Base-by-base conservation (phyloP, 1,140 invertebrate species). In the Drosophila lacteicornis region DNA sequence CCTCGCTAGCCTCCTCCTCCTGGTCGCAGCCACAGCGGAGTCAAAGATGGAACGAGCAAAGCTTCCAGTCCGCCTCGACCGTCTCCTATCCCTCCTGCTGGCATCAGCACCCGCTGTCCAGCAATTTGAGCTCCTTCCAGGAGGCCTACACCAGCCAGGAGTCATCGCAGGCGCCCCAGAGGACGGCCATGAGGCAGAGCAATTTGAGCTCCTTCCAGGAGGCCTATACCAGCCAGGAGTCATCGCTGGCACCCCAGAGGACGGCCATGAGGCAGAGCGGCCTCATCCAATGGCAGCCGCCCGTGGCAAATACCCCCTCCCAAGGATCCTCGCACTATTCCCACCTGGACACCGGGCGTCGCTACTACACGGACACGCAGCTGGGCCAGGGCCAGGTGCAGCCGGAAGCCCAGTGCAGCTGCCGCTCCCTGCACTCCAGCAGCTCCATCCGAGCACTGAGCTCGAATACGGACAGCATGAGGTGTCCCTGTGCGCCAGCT, bases 301-400 rank as follows among this genome's bases (percentile, higher is more conserved):
- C 15, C 8, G 30, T 2, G 30, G 8, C 30, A 33, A 2, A 12
- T 15, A 1, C 47, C 15, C 12, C n/a, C 15, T 40, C 8, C 13
- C 19, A 30, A 30, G 27, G 27, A 30, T 30, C 5, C 6, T 30
- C 27, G 27, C 27, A 7, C 6, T 30, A 30, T 7, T 7, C 33
- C 4, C 27, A 58, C 3, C 22, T 59, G 25, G 43, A 33, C 2
- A 22, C 27, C 2, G 69, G 70, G 0, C 45, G 70, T n/a, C 55
- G 70, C 17, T 73, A 60, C 40, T 74, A 74, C 55, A 60, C 67
- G n/a, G 67, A 68, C 9, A 69, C 67, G 1, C 67, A 69, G 22
- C 27, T 12, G n/a, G 27, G 8, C 3, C 19, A 4, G 19, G 11
- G 3, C 22, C 22, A 3, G 19, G 19, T 19, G 19, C 19, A 19